These are phyloP conservation scores for Germaria angustata DNA, from an alignment of 2,888 invertebrate species.

Conservation along the genomic window DNA sequence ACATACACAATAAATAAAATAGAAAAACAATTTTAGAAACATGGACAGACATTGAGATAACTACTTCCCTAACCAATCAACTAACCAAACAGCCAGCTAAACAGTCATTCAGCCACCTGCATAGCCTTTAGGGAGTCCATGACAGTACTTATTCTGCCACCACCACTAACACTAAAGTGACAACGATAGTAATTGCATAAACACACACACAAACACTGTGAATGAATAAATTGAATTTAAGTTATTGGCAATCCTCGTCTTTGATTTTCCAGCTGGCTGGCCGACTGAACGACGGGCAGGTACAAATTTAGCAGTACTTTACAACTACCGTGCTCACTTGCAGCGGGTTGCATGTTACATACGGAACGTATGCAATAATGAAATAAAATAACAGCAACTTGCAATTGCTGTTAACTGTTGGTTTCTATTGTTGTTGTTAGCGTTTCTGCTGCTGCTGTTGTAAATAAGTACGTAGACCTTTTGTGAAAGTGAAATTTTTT, in stretches of 20 bases:
- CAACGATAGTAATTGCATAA: conserved; percentile 33
- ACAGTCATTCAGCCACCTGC: conserved; percentile 51
- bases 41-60: conserved; percentile 46
- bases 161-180: background rate
- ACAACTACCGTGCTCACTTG: conserved; percentile 60
- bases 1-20: background rate
- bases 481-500: conserved; percentile 78
- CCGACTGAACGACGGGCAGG: conserved; percentile 17
- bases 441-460: conserved; percentile 62
- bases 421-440: conserved; percentile 52
- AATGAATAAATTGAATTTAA: conserved; percentile 37
- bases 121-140: conserved; percentile 61
- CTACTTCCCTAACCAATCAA: conserved; percentile 18
- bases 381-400: conserved; percentile 51
- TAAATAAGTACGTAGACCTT: conserved; percentile 74
- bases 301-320: conserved; percentile 64
- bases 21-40: conserved; percentile 24
- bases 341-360: conserved; percentile 60
- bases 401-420: conserved; percentile 62
- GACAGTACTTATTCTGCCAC: conserved; percentile 28
- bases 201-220: conserved; percentile 1
- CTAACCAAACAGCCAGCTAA: conserved; percentile 2
- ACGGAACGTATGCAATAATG: conserved; percentile 31
- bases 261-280: conserved; percentile 11
- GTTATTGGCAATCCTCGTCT: conserved; percentile 5